Conservation (phyloP, 2,888 invertebrate species). For the Microchrysa polita region DNA sequence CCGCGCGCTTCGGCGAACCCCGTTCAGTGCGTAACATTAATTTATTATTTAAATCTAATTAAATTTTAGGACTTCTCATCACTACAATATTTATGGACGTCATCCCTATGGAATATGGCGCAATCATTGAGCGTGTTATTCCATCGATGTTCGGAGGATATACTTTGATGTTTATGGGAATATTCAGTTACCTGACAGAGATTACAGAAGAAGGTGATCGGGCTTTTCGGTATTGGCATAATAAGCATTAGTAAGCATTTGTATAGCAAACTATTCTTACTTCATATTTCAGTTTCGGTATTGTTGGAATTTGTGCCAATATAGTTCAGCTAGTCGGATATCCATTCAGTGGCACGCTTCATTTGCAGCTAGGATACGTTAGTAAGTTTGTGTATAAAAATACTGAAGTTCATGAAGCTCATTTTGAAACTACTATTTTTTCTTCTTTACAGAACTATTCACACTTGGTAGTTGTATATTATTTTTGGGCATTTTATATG, state of each 20-base stretch:
- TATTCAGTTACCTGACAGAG: conserved; percentile 63
- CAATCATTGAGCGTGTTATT: conserved; percentile 60
- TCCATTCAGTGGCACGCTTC: conserved; percentile 60
- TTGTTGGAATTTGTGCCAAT: conserved; percentile 62
- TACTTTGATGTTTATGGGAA: conserved; percentile 62
- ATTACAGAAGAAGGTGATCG: conserved; percentile 63
- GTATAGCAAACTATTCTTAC: not conserved
- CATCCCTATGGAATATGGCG: conserved; percentile 63
- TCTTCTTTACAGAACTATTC: conserved; percentile 58
- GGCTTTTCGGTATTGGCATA: conserved; percentile 56
- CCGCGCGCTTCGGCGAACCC: too few relatives aligned
- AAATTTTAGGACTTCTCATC: conserved; percentile 58
- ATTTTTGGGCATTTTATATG: conserved; percentile 60
- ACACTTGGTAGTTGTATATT: conserved; percentile 59
- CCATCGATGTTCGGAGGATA: conserved; percentile 62
- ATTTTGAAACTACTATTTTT: not conserved
- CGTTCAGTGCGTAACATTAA: too few relatives aligned
- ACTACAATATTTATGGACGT: conserved; percentile 62
- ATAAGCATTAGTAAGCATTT: not conserved
- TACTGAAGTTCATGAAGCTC: too few relatives aligned
- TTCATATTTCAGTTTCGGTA: conserved; percentile 58
- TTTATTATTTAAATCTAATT: too few relatives aligned
- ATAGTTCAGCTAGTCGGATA: conserved; percentile 60
- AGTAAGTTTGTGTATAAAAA: conserved; percentile 55
- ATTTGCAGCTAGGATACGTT: conserved; percentile 59